Evolutionary conservation across 2,113 vertebrate genomes (phyloP).

Genomic region (Syngnathus scovelli): DNA sequence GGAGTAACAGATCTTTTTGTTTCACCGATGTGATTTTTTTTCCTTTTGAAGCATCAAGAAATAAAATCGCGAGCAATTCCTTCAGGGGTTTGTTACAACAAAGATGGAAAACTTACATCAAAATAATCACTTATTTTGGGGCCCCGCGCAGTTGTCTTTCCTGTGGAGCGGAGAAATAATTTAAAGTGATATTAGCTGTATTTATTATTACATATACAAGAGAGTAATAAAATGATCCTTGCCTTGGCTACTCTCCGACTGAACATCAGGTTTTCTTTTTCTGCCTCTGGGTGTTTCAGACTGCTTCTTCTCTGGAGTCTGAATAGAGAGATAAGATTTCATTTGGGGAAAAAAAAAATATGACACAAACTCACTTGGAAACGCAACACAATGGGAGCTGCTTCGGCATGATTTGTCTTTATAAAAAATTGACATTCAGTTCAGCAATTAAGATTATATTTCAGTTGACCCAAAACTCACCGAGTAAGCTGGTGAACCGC

Average conservation of each 20-base stretch:
- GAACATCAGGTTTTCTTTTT: conserved; percentile 96
- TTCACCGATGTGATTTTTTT: conserved; percentile 8
- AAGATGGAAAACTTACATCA: conserved; percentile 79
- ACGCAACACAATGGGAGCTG: too few species aligned
- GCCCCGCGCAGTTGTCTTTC: conserved; percentile 86
- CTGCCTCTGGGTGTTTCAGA: conserved; percentile 90
- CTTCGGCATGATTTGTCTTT: too few species aligned
- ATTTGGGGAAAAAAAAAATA: too few species aligned
- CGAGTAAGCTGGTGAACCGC: conserved; percentile 63
- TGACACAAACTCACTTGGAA: not conserved
- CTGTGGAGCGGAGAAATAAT: conserved; percentile 66
- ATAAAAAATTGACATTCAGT: not conserved
- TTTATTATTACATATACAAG: not conserved
- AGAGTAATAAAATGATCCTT: conserved; percentile 29
- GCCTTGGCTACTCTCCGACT: conserved; percentile 98
- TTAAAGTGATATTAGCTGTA: not conserved
- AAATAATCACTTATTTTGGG: conserved; percentile 99
- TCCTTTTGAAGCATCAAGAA: conserved; percentile 5
- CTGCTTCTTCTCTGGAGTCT: conserved; percentile 98
- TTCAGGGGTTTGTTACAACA: conserved; percentile 1
- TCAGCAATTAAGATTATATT: not conserved
- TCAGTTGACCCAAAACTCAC: conserved; percentile 29
- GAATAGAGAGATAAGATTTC: conserved; percentile 36
- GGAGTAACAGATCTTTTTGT: conserved; percentile 9
- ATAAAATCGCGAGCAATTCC: not conserved